Conservation (phyloP, 2,113 vertebrate species). For the Passerina amoena region DNA sequence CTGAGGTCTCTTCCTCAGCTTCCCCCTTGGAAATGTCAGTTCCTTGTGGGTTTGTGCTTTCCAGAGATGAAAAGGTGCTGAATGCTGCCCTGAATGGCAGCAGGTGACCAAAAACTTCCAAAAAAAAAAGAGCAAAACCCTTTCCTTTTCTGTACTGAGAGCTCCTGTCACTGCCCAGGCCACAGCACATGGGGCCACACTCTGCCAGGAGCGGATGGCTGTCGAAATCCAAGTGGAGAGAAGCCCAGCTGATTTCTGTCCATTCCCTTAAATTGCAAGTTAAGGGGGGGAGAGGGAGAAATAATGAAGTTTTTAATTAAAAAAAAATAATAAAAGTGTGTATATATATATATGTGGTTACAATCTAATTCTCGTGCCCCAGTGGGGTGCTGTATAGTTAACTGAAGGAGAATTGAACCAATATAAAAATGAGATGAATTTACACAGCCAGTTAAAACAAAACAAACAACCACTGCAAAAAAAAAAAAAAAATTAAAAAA, state of each 20-base stretch:
- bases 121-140: background rate
- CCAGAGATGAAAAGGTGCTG: slow-evolving; percentile 31
- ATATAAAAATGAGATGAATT: slow-evolving; percentile 55
- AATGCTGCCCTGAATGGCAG: slow-evolving; percentile 5
- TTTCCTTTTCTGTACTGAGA: slow-evolving; percentile 11
- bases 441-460: slow-evolving; percentile 55
- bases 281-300: slow-evolving; percentile 53
- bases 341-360: slow-evolving; percentile 72
- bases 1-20: background rate
- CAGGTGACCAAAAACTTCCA: slow-evolving; percentile 42
- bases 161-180: background rate
- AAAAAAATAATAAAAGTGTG: slow-evolving; percentile 44
- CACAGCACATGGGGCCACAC: background rate
- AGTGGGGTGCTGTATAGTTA: slow-evolving; percentile 77
- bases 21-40: background rate
- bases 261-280: slow-evolving; percentile 54
- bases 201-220: slow-evolving; percentile 17
- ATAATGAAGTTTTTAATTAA: slow-evolving; percentile 76
- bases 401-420: slow-evolving; percentile 61
- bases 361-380: slow-evolving; percentile 74
- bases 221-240: slow-evolving; percentile 9
- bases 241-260: slow-evolving; percentile 33
- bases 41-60: slow-evolving; percentile 12
- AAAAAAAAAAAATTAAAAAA: background rate
- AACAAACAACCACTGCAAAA: background rate